Base-by-base conservation (phyloP, 1,140 invertebrate species). In the Globodera ellingtonae region DNA sequence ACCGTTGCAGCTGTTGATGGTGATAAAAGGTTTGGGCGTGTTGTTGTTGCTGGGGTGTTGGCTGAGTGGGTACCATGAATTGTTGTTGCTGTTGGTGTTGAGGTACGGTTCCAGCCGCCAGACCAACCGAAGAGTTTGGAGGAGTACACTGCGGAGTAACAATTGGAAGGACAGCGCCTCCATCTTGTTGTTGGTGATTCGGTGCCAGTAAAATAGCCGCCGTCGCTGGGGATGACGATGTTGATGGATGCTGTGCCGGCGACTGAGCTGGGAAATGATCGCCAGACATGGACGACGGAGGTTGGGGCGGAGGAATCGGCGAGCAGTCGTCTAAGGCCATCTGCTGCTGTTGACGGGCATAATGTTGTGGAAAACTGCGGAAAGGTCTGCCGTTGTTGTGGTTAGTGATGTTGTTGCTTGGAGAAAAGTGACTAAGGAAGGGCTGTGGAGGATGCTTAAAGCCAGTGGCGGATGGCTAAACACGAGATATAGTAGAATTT, bases 1-100 rank as follows among this genome's bases (percentile, higher is more conserved):
- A 67, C 24, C 65, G 69, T 77, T 67, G 59, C 24, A n/a, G 15
- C n/a, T 67, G 75, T n/a, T 75, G 74, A 59, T 75, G 74, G 46
- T 74, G 62, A 13, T 76, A 50, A 21, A 24, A 35, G 3, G 62
- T 24, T 13, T 76, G 59, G 9, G 75, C 35, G 15, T 24, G 59
- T 9, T 47, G 59, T 44, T 24, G 50, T 24, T 56, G 75, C 9
- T 56, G 50, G 9, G 75, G 24, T 24, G 75, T 21, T 56, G 75
- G 56, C 15, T 35, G 24, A 8, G 74, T 18, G 52, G 74, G 56
- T 35, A 52, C 52, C 52, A 15, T 52, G 15, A 52, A 52, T 52
- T 56, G 56, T n/a, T 46, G 50, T 62, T 76, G 75, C 48, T 44
- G 73, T 44, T 47, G 62, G 56, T 44, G 73, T 21, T 59, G 73